Percentiles rank a stretch among this genome's conserved stretches.
Conservation (phyloP, 2,888 invertebrate genomes). For the Smittia sp. region DNA sequence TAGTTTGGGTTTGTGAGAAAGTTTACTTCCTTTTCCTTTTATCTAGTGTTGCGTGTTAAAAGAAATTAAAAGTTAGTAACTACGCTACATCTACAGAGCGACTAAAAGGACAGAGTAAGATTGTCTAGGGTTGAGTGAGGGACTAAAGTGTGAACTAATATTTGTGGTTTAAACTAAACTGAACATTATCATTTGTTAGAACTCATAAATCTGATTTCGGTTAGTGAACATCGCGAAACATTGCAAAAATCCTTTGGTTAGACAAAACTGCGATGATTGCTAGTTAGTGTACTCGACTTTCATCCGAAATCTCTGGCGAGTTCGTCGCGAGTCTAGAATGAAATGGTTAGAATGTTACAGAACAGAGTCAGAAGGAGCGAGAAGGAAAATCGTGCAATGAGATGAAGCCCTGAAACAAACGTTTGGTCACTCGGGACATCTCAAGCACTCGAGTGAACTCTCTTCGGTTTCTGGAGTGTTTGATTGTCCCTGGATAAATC, state of each 20-base stretch:
- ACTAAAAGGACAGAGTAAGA: background rate
- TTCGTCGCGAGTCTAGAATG: background rate
- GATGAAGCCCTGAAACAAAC: too few relatives aligned
- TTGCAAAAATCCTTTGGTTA: slow-evolving; percentile 34
- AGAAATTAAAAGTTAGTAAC: slow-evolving; percentile 19
- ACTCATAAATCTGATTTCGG: background rate
- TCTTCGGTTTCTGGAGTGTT: too few relatives aligned
- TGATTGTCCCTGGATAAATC: too few relatives aligned
- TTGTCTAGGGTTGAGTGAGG: background rate
- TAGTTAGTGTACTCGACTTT: slow-evolving; percentile 30
- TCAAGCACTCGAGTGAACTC: too few relatives aligned
- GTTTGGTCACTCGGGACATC: too few relatives aligned
- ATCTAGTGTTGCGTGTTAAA: background rate
- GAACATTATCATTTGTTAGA: background rate
- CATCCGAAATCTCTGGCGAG: background rate
- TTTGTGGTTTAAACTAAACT: background rate
- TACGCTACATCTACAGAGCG: slow-evolving; percentile 19
- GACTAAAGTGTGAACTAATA: background rate
- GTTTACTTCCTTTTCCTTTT: slow-evolving; percentile 36
- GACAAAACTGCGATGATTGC: slow-evolving; percentile 22
- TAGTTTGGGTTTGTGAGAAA: background rate
- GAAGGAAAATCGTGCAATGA: too few relatives aligned
- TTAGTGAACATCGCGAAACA: slow-evolving; percentile 23
- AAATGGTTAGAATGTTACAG: background rate
- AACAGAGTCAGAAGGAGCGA: background rate